phyloP scores from a whole-genome alignment of 2,888 invertebrate species.

The Melipona beecheii region DNA sequence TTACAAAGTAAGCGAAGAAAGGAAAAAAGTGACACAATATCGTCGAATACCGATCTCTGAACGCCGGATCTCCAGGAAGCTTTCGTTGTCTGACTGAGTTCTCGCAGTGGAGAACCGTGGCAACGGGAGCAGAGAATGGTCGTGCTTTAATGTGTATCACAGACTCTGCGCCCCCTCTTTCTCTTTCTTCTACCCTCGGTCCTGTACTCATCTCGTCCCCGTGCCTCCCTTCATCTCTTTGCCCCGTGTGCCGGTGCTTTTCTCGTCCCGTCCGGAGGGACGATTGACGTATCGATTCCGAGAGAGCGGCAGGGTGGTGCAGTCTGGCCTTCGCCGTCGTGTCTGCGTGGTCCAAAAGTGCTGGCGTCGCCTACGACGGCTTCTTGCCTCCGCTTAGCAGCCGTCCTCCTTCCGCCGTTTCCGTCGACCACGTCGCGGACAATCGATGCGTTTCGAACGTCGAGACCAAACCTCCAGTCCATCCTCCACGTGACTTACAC shows the following conservation, averaged over 20 bases:
- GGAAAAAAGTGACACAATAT: not conserved
- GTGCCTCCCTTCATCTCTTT: slow-evolving; percentile 37
- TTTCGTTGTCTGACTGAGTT: not conserved
- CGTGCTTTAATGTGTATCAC: slow-evolving; percentile 52
- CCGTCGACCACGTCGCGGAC: slow-evolving; percentile 6
- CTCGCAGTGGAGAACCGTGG: slow-evolving; percentile 3
- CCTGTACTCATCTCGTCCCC: slow-evolving; percentile 43
- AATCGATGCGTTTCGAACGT: slow-evolving; percentile 42
- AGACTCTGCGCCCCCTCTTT: slow-evolving; percentile 16
- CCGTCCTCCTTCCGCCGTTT: slow-evolving; percentile 19
- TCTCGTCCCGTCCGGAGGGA: slow-evolving; percentile 61
- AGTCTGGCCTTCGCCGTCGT: slow-evolving; percentile 74
- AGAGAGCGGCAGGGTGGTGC: slow-evolving; percentile 69
- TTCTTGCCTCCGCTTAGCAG: slow-evolving; percentile 35
- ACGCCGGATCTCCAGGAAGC: not conserved
- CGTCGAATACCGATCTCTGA: not conserved
- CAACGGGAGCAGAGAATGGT: slow-evolving; percentile 21
- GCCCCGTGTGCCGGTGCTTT: slow-evolving; percentile 35
- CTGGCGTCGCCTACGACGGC: slow-evolving; percentile 67
- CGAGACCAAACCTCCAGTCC: not conserved
- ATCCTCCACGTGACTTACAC: slow-evolving; percentile 39
- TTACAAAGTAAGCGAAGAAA: too few relatives aligned
- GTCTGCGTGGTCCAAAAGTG: slow-evolving; percentile 74
- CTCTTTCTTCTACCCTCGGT: slow-evolving; percentile 50
- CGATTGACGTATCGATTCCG: slow-evolving; percentile 81